Evolutionary conservation across 2,113 vertebrate genomes (phyloP).

Genomic region (Poeciliopsis retropinna): DNA sequence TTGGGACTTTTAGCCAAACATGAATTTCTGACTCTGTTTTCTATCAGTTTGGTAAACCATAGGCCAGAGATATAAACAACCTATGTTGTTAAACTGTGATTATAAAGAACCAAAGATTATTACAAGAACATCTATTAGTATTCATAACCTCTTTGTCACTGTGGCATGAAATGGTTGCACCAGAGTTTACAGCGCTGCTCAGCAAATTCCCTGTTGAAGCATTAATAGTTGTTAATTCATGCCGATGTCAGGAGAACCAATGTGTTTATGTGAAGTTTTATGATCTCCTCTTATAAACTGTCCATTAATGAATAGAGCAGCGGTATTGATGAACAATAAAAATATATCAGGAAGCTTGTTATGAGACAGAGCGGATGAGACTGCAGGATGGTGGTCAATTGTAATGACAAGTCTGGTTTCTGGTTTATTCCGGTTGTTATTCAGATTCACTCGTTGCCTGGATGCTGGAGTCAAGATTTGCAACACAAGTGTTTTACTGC

Average conservation of each 20-base stretch:
- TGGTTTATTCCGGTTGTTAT: constrained; percentile 31
- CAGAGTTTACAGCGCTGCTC: not conserved
- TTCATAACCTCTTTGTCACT: constrained; percentile 52
- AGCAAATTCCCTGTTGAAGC: constrained; percentile 15
- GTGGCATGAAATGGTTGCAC: constrained; percentile 36
- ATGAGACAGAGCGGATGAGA: constrained; percentile 25
- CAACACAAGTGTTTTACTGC: not conserved
- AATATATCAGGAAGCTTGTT: constrained; percentile 25
- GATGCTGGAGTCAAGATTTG: not conserved
- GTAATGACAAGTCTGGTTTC: constrained; percentile 9
- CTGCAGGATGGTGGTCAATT: not conserved
- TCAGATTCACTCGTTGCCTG: constrained; percentile 11
- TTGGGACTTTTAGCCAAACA: not conserved
- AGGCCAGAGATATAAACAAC: constrained; percentile 9
- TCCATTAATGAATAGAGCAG: constrained; percentile 42
- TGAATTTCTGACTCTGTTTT: constrained; percentile 6
- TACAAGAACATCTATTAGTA: constrained; percentile 38
- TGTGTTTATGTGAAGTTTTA: constrained; percentile 53
- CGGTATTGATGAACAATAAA: constrained; percentile 48
- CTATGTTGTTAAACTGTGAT: constrained; percentile 18
- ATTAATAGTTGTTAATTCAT: constrained; percentile 55
- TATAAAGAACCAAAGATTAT: constrained; percentile 26
- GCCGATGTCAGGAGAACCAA: constrained; percentile 37
- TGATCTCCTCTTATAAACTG: constrained; percentile 34
- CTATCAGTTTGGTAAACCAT: not conserved